Conservation (phyloP, 2,797 vertebrate genomes). For the Rhynchonycteris naso region DNA sequence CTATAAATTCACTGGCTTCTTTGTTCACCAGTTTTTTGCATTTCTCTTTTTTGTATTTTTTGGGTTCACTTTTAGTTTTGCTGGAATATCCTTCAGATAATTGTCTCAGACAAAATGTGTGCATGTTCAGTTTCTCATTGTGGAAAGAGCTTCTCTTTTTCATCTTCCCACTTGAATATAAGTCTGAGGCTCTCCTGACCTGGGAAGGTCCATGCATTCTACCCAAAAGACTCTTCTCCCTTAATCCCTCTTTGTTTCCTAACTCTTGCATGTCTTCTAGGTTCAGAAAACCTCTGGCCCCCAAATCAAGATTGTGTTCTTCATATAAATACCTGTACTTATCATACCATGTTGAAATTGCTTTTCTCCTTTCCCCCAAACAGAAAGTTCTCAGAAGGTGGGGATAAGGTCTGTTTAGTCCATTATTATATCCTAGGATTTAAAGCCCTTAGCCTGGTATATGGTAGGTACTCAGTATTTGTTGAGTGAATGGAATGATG, state of each 20-base stretch:
- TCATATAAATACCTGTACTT: not conserved
- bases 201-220: not conserved
- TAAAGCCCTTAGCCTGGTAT: not conserved
- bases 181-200: not conserved
- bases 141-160: slow-evolving; percentile 43
- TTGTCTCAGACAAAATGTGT: not conserved
- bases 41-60: not conserved
- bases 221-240: not conserved
- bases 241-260: slow-evolving; percentile 8
- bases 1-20: not conserved
- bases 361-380: slow-evolving; percentile 10
- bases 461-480: not conserved
- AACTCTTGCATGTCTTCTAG: not conserved
- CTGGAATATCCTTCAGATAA: not conserved
- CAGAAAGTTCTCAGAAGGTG: slow-evolving; percentile 37
- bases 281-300: not conserved
- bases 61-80: slow-evolving; percentile 15
- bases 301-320: not conserved
- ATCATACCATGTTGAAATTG: not conserved
- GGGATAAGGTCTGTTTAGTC: not conserved
- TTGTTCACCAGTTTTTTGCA: not conserved
- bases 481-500: slow-evolving; percentile 22
- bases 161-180: not conserved
- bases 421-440: not conserved
- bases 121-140: not conserved